phyloP scores from a whole-genome alignment of 2,113 vertebrate species.

The Calypte anna region DNA sequence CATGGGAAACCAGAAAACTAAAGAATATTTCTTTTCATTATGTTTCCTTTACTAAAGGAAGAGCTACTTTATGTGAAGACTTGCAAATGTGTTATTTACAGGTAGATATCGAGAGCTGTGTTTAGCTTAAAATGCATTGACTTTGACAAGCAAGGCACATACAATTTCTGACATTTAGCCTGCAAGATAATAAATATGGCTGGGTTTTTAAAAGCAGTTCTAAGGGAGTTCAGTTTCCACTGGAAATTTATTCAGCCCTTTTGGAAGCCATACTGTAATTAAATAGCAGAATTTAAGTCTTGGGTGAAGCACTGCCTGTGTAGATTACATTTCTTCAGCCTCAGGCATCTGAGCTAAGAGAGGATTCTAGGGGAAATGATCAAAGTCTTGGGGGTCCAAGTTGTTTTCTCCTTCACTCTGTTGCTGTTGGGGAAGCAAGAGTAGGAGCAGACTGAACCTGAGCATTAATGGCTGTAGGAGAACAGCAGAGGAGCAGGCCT shows the following conservation, averaged over 20 bases:
- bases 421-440: neutral
- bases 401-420: neutral
- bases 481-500: too few species aligned
- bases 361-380: neutral
- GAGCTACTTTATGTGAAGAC: neutral
- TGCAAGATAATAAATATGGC: neutral
- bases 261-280: neutral
- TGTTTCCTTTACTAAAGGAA: neutral
- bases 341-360: neutral
- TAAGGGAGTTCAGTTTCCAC: neutral
- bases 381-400: fast-evolving
- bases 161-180: neutral
- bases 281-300: neutral
- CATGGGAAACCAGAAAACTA: neutral
- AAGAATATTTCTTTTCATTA: neutral
- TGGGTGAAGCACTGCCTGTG: neutral
- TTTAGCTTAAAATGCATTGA: neutral
- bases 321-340: neutral
- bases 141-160: neutral
- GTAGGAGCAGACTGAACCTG: neutral
- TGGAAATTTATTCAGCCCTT: neutral
- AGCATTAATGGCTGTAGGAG: neutral
- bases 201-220: neutral
- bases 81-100: neutral
- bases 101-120: neutral